Evolutionary conservation across 2,113 vertebrate species (phyloP), one percentile per base, ranked within the genome.

Genomic region (Axis porcinus): DNA sequence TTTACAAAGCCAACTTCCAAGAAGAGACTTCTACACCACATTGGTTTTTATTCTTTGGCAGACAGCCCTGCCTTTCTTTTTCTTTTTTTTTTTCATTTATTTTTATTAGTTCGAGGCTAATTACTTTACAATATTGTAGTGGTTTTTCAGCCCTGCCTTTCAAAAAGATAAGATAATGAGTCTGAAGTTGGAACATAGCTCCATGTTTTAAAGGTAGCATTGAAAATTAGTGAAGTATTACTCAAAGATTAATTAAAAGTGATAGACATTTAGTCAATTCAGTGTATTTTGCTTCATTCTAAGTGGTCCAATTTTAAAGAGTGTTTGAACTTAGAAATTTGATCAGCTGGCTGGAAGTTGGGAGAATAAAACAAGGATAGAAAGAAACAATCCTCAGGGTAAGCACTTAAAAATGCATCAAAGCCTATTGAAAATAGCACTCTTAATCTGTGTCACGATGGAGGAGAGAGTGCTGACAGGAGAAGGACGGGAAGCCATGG

Each of bases 241-340:
- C 98, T 98, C 98, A 95, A 95, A 98, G 91, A 89, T 96, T 96
- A 97, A 98, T 96, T 86, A 97, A 89, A 97, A 95, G 82, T 96
- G 30, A 90, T 91, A 86, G 83, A 91, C 93, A 95, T 96, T 95
- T 95, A 76, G 92, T 95, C 95, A 97, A 58, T 97, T 91, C 79
- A 83, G 60, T 89, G 76, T 62, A 74, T 98, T 95, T 74, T 93
- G 67, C 96, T 96, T 96, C 82, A 93, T 97, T 96, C 78, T 94
- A 93, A 95, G 79, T 93, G 79, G 27, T 45, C 91, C 58, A n/a
- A 74, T 98, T 94, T 82, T 78, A 97, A 98, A 95, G 86, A 86
- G 40, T 82, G 58, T 89, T 89, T 92, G 60, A 89, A 45, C 78
- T 79, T 91, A 86, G 96, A 97, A 98, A 98, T 97, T 95, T 97